Conservation (phyloP, 2,113 vertebrate species). For the Macquaria australasica region DNA sequence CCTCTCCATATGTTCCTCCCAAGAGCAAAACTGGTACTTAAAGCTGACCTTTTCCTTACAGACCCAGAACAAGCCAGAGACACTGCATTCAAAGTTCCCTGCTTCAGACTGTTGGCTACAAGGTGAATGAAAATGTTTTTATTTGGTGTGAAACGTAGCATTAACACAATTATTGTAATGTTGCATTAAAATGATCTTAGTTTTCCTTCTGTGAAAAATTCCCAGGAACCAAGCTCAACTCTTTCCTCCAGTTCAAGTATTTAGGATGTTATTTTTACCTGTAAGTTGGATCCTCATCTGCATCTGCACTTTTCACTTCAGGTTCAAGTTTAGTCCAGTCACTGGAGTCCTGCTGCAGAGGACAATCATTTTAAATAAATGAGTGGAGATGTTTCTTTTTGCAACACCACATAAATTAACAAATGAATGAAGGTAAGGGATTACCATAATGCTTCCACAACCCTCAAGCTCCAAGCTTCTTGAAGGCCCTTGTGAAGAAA, state of each 20-base stretch:
- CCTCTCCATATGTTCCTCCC: slow-evolving; percentile 17
- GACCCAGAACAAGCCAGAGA: slow-evolving; percentile 52
- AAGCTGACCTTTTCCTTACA: slow-evolving; percentile 40
- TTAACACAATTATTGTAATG: background rate
- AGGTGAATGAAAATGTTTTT: too few species aligned
- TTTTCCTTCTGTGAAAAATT: background rate
- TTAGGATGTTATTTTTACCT: slow-evolving; percentile 17
- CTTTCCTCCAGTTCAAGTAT: background rate
- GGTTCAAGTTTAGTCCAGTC: slow-evolving; percentile 42
- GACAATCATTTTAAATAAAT: background rate
- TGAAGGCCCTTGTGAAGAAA: slow-evolving; percentile 10
- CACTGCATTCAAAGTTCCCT: slow-evolving; percentile 56
- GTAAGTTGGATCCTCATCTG: background rate
- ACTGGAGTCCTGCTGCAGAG: slow-evolving; percentile 13
- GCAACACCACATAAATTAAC: background rate
- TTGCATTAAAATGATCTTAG: background rate
- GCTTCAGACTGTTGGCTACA: slow-evolving; percentile 26
- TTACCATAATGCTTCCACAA: background rate
- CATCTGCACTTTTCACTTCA: background rate
- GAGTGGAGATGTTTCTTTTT: background rate
- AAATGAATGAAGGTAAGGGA: background rate
- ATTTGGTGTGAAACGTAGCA: background rate
- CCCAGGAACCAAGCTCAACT: background rate
- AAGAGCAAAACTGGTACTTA: slow-evolving; percentile 41
- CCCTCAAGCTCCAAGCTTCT: background rate